phyloP scores from a whole-genome alignment of 2,797 vertebrate genomes.

The Pteropus rufus region DNA sequence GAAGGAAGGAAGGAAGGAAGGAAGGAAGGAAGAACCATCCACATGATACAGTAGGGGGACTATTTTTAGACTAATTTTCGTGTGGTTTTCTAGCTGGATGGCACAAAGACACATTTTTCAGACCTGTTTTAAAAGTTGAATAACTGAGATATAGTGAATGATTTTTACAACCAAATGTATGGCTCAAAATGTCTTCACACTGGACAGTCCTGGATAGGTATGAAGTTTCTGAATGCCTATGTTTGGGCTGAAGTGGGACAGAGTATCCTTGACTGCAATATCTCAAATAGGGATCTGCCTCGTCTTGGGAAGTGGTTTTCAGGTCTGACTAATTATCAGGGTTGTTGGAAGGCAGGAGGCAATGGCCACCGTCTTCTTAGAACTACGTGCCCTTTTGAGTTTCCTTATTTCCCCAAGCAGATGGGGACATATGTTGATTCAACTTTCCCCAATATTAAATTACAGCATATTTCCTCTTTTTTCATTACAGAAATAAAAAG shows the following conservation, averaged over 20 bases:
- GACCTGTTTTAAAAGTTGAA: neutral
- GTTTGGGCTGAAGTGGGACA: neutral
- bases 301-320: neutral
- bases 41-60: neutral
- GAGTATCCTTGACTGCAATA: neutral
- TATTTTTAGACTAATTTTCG: neutral
- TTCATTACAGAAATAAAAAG: slow-evolving; percentile 50
- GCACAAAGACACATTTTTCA: neutral
- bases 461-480: slow-evolving; percentile 69
- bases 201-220: neutral
- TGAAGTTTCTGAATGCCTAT: neutral
- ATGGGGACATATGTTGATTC: slow-evolving; percentile 37
- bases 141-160: neutral
- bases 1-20: neutral
- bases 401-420: slow-evolving; percentile 50
- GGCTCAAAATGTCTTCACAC: neutral
- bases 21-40: neutral
- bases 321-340: neutral
- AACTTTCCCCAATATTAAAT: slow-evolving; percentile 69
- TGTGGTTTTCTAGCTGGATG: neutral
- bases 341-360: neutral
- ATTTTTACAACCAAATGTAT: neutral
- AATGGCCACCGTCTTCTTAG: neutral
- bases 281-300: neutral
- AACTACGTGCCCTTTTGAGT: neutral